phyloP scores from a whole-genome alignment of 2,888 invertebrate genomes.

The Oegoconia quadripuncta region DNA sequence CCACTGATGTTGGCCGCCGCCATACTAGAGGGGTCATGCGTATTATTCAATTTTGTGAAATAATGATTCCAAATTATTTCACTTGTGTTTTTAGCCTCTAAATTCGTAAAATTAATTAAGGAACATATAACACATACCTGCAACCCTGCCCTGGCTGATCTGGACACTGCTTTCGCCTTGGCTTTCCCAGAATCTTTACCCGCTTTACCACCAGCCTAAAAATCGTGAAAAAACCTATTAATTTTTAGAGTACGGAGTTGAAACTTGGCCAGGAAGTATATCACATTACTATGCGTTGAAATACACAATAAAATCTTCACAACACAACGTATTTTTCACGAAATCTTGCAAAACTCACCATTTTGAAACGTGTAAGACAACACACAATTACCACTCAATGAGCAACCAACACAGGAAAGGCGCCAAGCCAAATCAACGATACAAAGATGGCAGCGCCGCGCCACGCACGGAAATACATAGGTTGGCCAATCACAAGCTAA shows the following conservation, averaged over 20 bases:
- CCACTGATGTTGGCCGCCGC: conserved; percentile 51
- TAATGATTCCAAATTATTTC: conserved; percentile 20
- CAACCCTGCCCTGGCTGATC: conserved; percentile 98
- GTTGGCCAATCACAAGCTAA: conserved; percentile 46
- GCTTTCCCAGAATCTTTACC: conserved; percentile 99
- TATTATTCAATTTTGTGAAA: conserved; percentile 64
- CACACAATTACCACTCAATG: conserved; percentile 68
- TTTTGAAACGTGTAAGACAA: conserved; percentile 77
- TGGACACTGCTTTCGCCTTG: conserved; percentile 99
- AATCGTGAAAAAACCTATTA: conserved; percentile 76
- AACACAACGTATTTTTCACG: conserved; percentile 48
- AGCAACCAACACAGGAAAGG: conserved; percentile 75
- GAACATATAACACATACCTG: conserved; percentile 83
- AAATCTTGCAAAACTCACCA: conserved; percentile 79
- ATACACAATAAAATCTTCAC: conserved; percentile 48
- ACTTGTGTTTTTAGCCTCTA: conserved; percentile 22
- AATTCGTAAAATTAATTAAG: conserved; percentile 60
- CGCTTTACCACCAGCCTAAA: conserved; percentile 99
- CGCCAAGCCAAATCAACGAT: conserved; percentile 73
- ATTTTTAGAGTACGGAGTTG: conserved; percentile 74
- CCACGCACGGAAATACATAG: conserved; percentile 31
- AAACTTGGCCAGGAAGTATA: conserved; percentile 78
- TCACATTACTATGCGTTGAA: conserved; percentile 52
- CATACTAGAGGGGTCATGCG: conserved; percentile 70
- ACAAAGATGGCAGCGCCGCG: conserved; percentile 68